phyloP scores from a whole-genome alignment of 2,797 vertebrate species.

The Cygnus olor region DNA sequence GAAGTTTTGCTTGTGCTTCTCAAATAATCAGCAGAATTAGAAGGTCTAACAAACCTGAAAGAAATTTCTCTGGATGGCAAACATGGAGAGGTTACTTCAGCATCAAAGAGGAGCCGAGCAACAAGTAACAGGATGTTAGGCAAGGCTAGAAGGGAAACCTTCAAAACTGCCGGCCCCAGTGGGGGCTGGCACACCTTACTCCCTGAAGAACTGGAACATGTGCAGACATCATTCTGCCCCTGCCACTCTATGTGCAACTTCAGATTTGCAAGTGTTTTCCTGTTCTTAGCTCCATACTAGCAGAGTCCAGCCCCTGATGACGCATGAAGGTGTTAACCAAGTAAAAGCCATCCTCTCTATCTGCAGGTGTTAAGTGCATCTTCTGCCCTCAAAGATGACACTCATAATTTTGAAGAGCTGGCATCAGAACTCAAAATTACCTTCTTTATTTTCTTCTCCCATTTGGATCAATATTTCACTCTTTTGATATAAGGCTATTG shows the following conservation, averaged over 20 bases:
- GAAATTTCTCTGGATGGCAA: not conserved
- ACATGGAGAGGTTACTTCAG: not conserved
- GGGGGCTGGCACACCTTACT: not conserved
- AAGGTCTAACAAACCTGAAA: not conserved
- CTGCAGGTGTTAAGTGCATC: not conserved
- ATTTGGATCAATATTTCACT: not conserved
- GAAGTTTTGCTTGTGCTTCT: not conserved
- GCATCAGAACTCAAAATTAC: not conserved
- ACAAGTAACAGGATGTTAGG: not conserved
- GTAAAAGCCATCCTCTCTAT: not conserved
- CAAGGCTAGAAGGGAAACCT: not conserved
- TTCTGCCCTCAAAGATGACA: not conserved
- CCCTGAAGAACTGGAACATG: not conserved
- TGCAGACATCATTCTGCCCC: not conserved
- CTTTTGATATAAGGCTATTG: not conserved
- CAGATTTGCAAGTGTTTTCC: not conserved
- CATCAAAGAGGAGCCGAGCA: not conserved
- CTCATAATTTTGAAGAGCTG: not conserved
- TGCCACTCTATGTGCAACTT: not conserved
- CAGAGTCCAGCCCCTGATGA: not conserved
- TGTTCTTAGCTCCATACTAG: too few relatives aligned
- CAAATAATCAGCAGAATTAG: not conserved
- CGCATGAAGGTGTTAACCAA: not conserved
- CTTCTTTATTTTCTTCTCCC: not conserved
- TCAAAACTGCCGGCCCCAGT: not conserved